Percentiles rank a stretch among this genome's conserved stretches.
Conservation (phyloP, 2,113 vertebrate genomes). For the Cynoglossus semilaevis region DNA sequence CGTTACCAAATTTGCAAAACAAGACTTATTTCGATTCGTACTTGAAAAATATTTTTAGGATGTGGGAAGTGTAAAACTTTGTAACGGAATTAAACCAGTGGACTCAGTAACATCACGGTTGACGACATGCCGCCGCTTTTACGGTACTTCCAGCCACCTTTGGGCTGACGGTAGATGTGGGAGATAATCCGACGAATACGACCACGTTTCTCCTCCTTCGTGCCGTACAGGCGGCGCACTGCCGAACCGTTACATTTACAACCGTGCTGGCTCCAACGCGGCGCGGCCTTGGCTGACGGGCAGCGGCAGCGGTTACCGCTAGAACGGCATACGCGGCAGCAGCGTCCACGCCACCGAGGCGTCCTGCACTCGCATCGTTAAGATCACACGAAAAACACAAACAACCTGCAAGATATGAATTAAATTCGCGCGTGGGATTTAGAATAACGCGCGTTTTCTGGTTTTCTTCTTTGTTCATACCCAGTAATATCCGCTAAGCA, state of each 20-base stretch:
- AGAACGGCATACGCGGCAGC: constrained; percentile 52
- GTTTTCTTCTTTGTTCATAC: not conserved
- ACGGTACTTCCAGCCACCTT: not conserved
- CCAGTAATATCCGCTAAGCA: not conserved
- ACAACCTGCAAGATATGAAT: accelerated
- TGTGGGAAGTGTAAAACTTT: too few relatives aligned
- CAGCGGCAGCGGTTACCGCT: constrained; percentile 59
- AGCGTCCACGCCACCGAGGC: not conserved
- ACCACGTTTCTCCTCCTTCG: constrained; percentile 6
- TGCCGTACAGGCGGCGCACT: constrained; percentile 26
- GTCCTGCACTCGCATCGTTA: not conserved
- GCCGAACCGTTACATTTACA: not conserved
- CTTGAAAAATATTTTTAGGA: too few relatives aligned
- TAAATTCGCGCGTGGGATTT: accelerated
- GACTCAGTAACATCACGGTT: too few relatives aligned
- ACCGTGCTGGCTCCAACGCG: not conserved
- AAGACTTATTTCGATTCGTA: too few relatives aligned
- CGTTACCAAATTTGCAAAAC: too few relatives aligned
- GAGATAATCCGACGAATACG: too few relatives aligned
- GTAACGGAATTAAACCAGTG: too few relatives aligned
- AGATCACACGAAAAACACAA: not conserved
- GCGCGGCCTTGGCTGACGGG: constrained; percentile 54
- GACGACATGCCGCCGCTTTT: not conserved
- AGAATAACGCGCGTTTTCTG: not conserved
- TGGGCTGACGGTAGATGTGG: not conserved